These are phyloP conservation scores for Axea sp. DNA, from an alignment of 2,888 invertebrate genomes.

Conservation along the genomic window DNA sequence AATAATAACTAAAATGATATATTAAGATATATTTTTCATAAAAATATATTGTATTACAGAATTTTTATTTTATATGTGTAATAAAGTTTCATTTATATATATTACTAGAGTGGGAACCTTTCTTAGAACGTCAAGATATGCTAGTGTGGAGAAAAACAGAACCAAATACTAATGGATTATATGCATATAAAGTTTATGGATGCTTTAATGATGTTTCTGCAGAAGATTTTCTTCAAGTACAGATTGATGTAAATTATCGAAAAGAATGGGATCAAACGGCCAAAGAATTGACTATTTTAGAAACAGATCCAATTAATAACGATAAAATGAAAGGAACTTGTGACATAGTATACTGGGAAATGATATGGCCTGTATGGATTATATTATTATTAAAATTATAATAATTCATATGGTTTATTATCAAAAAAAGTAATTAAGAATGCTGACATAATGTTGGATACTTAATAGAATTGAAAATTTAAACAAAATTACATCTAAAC, in stretches of 20 bases:
- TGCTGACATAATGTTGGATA: too few species aligned
- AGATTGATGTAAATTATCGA: constrained; percentile 89
- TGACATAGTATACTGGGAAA: constrained; percentile 93
- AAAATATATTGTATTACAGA: too few species aligned
- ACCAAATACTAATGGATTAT: constrained; percentile 84
- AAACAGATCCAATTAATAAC: constrained; percentile 82
- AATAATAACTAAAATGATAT: too few species aligned
- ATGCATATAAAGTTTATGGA: constrained; percentile 93
- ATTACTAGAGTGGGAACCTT: constrained; percentile 85
- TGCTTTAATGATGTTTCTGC: constrained; percentile 89
- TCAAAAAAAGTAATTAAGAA: too few species aligned
- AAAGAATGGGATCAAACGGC: constrained; percentile 90
- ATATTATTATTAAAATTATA: constrained; percentile 4
- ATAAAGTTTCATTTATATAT: too few species aligned
- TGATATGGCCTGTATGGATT: constrained; percentile 89
- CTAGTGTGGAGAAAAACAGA: constrained; percentile 89
- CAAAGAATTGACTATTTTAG: constrained; percentile 85
- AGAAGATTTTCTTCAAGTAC: constrained; percentile 89
- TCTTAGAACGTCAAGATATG: constrained; percentile 88
- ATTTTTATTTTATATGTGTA: too few species aligned
- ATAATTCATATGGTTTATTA: too few species aligned
- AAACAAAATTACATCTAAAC: too few species aligned
- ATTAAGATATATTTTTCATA: too few species aligned
- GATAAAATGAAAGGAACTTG: constrained; percentile 80
- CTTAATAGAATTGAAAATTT: too few species aligned